Percentiles rank a stretch among this genome's conserved stretches.
Evolutionary conservation across 2,113 vertebrate species (phyloP).

Genomic region (Garra rufa): DNA sequence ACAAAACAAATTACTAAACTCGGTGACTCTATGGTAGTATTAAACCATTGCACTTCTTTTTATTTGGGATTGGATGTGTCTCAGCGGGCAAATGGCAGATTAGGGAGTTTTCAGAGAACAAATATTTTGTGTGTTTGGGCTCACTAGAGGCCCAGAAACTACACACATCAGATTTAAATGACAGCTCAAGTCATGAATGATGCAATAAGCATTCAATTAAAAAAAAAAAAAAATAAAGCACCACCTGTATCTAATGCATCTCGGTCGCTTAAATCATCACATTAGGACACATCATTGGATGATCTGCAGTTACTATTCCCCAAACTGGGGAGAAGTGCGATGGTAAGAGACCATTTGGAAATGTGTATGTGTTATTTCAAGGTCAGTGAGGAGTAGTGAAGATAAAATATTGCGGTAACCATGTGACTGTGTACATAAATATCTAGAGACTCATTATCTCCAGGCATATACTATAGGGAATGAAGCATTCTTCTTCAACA

Average conservation of each 20-base stretch:
- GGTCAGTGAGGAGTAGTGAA: slow-evolving; percentile 19
- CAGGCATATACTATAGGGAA: slow-evolving; percentile 20
- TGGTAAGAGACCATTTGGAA: not conserved
- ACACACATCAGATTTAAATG: not conserved
- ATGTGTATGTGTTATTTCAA: slow-evolving; percentile 24
- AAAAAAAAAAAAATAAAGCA: not conserved
- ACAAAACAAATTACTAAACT: not conserved
- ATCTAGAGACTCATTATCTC: slow-evolving; percentile 41
- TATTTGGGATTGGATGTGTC: not conserved
- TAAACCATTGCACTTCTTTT: too few relatives aligned
- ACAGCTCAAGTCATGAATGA: not conserved
- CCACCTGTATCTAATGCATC: not conserved
- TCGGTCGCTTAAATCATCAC: not conserved
- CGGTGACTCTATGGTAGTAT: not conserved
- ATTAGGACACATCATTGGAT: not conserved
- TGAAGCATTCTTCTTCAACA: not conserved
- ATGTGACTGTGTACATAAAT: slow-evolving; percentile 16
- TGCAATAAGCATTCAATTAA: not conserved
- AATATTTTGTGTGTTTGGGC: not conserved
- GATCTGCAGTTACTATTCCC: not conserved
- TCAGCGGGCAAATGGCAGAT: not conserved
- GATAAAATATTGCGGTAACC: slow-evolving; percentile 3
- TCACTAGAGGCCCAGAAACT: not conserved
- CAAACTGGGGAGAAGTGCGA: not conserved
- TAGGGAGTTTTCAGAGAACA: not conserved